Evolutionary conservation across 2,797 vertebrate species (phyloP).

Genomic region (Cryptoprocta ferox): DNA sequence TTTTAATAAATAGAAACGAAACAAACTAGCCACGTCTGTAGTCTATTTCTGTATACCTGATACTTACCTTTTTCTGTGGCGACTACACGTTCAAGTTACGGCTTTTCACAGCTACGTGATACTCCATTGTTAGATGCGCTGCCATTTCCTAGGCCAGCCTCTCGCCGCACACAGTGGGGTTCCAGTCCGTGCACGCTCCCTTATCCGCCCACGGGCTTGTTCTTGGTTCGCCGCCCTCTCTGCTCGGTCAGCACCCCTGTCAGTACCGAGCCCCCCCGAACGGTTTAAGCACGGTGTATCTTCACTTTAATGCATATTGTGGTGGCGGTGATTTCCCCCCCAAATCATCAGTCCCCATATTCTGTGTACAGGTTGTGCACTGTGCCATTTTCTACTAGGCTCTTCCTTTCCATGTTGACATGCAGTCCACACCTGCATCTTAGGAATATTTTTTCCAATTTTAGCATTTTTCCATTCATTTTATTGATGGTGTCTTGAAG

Average conservation of each 20-base stretch:
- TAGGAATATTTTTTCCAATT: background rate
- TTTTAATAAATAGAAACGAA: background rate
- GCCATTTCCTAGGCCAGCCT: background rate
- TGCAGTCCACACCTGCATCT: background rate
- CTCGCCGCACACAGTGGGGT: fast-evolving
- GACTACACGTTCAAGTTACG: no score
- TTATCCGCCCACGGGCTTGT: fast-evolving
- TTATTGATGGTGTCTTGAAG: background rate
- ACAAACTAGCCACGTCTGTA: background rate
- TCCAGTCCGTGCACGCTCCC: background rate
- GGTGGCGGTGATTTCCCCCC: no score
- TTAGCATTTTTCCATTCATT: background rate
- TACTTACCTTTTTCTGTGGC: background rate
- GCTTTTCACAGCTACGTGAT: background rate
- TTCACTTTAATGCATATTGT: no score
- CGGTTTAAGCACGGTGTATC: no score
- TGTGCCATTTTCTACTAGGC: background rate
- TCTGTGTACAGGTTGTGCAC: no score
- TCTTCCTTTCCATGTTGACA: background rate
- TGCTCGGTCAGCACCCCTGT: background rate
- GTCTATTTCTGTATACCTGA: background rate
- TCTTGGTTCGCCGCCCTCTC: no score
- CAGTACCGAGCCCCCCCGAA: background rate
- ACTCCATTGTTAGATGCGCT: fast-evolving
- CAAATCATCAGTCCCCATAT: no score